Percentiles rank a stretch among this genome's conserved stretches.
Conservation (phyloP, 2,797 vertebrate genomes). For the Sebastes ruberrimus region DNA sequence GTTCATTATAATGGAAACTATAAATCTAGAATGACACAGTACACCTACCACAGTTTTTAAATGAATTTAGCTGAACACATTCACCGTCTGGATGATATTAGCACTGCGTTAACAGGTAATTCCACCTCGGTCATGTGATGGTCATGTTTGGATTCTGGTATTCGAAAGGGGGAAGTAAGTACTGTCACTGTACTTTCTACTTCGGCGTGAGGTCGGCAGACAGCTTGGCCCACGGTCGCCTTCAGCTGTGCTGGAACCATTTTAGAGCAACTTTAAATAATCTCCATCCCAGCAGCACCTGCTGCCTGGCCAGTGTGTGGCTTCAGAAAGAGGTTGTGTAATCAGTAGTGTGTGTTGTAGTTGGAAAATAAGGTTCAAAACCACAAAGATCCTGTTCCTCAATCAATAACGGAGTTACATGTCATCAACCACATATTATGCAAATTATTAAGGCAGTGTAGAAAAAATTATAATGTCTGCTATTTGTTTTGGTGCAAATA, state of each 20-base stretch:
- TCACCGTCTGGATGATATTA: background rate
- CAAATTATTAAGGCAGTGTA: background rate
- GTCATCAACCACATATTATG: background rate
- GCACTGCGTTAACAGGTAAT: conserved; percentile 34
- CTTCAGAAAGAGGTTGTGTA: conserved; percentile 70
- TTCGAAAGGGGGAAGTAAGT: conserved; percentile 74
- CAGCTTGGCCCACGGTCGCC: conserved; percentile 51
- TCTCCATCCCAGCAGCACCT: conserved; percentile 77
- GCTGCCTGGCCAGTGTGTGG: conserved; percentile 44
- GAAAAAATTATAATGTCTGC: background rate
- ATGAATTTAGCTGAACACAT: background rate
- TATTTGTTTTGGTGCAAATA: background rate
- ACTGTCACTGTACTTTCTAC: conserved; percentile 72
- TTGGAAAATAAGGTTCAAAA: conserved; percentile 44
- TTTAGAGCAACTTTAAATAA: conserved; percentile 81
- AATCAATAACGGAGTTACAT: conserved; percentile 34
- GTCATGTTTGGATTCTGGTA: conserved; percentile 56
- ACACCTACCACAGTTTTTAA: background rate
- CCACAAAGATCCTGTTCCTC: conserved; percentile 76
- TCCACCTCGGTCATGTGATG: conserved; percentile 58
- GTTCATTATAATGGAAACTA: background rate
- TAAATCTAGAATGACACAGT: background rate
- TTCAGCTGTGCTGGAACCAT: conserved; percentile 73
- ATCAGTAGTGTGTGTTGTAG: background rate
- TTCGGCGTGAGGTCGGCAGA: conserved; percentile 64